phyloP scores from a whole-genome alignment of 2,113 vertebrate genomes.

The Lepus timidus region DNA sequence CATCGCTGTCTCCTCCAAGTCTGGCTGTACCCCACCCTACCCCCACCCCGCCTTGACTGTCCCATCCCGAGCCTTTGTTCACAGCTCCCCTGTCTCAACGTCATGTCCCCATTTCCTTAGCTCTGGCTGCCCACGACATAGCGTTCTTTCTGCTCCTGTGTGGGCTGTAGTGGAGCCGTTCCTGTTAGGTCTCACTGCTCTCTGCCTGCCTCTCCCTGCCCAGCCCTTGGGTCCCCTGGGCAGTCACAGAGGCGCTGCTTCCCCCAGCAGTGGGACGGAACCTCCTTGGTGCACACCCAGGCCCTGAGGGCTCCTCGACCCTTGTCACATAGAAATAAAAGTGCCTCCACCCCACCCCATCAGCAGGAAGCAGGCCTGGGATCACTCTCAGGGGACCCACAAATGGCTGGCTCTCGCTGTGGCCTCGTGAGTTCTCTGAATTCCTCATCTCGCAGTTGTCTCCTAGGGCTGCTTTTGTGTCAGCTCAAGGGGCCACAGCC shows the following conservation, averaged over 20 bases:
- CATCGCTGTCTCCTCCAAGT: background rate
- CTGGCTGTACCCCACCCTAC: background rate
- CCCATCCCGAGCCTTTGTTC: background rate
- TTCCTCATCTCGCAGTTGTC: background rate
- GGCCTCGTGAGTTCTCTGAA: background rate
- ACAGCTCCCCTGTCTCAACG: background rate
- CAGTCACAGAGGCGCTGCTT: background rate
- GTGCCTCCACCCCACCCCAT: accelerated
- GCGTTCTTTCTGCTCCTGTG: background rate
- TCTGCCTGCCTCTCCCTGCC: accelerated
- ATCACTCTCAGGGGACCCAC: background rate
- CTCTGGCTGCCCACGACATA: background rate
- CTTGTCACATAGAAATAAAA: background rate
- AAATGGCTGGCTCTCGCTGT: background rate
- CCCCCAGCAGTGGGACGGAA: background rate
- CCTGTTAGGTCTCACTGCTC: background rate
- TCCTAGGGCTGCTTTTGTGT: background rate
- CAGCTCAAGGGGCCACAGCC: background rate
- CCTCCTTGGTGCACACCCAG: too few relatives aligned
- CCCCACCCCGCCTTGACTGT: background rate
- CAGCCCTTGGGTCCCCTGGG: background rate
- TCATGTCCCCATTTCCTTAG: background rate
- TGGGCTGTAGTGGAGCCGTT: background rate
- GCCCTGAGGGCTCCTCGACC: background rate
- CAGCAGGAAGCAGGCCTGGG: background rate